These are phyloP conservation scores for Thelohanellus kitauei DNA, from an alignment of 30 jellyfish, hydroid and myxozoan species.

Conservation along the genomic window DNA sequence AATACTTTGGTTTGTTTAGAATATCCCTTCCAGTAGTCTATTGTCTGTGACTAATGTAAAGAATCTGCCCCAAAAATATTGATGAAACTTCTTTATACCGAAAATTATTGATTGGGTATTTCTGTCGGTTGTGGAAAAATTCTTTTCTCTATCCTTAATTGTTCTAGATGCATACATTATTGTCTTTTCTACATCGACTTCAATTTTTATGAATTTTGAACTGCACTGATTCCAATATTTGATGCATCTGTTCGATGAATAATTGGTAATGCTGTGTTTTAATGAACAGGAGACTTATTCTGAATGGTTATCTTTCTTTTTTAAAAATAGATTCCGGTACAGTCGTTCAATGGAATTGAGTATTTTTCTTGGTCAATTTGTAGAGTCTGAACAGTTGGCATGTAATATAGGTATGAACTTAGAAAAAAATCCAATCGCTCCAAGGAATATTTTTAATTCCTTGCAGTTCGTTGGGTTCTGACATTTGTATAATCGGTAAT, in stretches of 20 bases:
- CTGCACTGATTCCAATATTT: slow-evolving; percentile 15
- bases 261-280: slow-evolving; percentile 4
- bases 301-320: slow-evolving; percentile 1
- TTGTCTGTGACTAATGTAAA: too few species aligned
- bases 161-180: too few species aligned
- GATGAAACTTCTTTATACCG: too few species aligned
- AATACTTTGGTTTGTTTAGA: too few species aligned
- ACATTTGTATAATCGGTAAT: slow-evolving; percentile 6
- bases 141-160: slow-evolving; percentile 6
- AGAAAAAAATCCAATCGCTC: too few species aligned
- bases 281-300: slow-evolving; percentile 11
- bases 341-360: slow-evolving; percentile 3
- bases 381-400: slow-evolving; percentile 1
- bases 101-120: slow-evolving; percentile 11
- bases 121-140: slow-evolving; percentile 11
- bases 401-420: background rate
- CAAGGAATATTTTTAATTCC: too few species aligned
- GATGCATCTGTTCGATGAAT: slow-evolving; percentile 14
- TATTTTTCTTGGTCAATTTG: slow-evolving; percentile 5
- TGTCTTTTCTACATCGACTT: slow-evolving; percentile 3
- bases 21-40: too few species aligned
- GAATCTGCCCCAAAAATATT: too few species aligned
- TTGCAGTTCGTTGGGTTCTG: too few species aligned
- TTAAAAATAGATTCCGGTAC: background rate
- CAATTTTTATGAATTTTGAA: slow-evolving; percentile 1